Conservation (phyloP, 64 coral and sea anemone genomes). For the Porites australiensis region DNA sequence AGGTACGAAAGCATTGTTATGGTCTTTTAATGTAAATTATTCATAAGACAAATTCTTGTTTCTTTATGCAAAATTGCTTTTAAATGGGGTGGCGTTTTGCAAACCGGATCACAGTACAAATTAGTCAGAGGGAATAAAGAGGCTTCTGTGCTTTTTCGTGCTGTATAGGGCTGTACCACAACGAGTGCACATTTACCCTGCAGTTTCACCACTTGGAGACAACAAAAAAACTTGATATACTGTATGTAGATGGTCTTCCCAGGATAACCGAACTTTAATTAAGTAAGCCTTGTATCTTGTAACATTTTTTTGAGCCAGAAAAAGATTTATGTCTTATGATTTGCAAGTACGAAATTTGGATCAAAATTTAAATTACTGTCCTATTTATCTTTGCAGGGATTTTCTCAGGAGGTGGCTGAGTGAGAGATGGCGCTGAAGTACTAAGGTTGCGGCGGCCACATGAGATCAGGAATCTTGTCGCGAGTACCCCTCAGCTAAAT, state of each 20-base stretch:
- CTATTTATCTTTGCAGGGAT: background rate
- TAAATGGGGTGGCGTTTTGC: background rate
- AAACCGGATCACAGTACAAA: background rate
- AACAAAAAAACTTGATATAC: background rate
- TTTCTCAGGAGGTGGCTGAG: background rate
- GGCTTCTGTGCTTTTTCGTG: too few relatives aligned
- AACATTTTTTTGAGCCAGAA: background rate
- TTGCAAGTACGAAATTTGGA: background rate
- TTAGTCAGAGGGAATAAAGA: background rate
- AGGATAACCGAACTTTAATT: constrained; percentile 22
- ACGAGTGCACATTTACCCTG: background rate
- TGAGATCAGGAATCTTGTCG: background rate
- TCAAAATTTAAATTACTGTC: background rate
- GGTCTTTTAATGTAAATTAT: constrained; percentile 8
- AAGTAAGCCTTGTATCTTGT: background rate
- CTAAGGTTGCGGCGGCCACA: too few relatives aligned
- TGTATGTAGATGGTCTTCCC: background rate
- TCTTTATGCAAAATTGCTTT: background rate
- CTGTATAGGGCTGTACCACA: background rate
- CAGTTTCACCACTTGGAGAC: background rate
- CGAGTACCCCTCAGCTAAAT: background rate
- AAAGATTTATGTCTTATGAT: background rate
- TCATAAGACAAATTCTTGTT: background rate
- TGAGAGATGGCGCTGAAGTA: background rate
- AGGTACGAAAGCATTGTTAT: constrained; percentile 19